Percentiles rank a stretch among this genome's conserved stretches.
Evolutionary conservation across 1,140 invertebrate genomes (phyloP).

Genomic region (Lamellibrachia luymesi): DNA sequence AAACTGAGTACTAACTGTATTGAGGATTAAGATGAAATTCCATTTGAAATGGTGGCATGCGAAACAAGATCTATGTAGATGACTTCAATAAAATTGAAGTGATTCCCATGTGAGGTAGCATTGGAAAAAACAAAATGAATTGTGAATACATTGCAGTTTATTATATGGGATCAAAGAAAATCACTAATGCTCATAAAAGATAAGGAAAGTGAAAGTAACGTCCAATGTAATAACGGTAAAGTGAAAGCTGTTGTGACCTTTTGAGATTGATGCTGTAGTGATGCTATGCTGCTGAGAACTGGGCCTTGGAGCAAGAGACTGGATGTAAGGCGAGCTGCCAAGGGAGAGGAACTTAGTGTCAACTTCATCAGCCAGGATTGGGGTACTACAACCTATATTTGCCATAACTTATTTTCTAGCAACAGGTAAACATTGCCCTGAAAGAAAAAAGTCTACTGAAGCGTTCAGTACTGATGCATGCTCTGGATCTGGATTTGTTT

Average conservation of each 20-base stretch:
- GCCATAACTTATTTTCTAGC: constrained; percentile 18
- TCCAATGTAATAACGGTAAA: not conserved
- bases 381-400: constrained; percentile 35
- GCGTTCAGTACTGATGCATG: no score
- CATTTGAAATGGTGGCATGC: no score
- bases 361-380: constrained; percentile 53
- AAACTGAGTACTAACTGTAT: no score
- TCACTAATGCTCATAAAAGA: no score
- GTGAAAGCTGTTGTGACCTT: not conserved
- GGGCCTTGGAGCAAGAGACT: constrained; percentile 41
- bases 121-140: not conserved
- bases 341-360: constrained; percentile 48
- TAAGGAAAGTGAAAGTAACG: not conserved
- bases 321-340: constrained; percentile 39
- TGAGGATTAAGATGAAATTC: no score
- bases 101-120: not conserved
- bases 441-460: no score
- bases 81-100: not conserved
- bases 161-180: no score
- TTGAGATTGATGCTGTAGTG: constrained; percentile 36
- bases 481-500: no score
- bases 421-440: not conserved
- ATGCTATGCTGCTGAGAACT: constrained; percentile 42
- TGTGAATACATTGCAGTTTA: no score
- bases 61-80: no score